Evolutionary conservation across 2,888 invertebrate species (phyloP), one percentile per base, ranked within the genome.

Genomic region (Trypoxylon attenuatum): DNA sequence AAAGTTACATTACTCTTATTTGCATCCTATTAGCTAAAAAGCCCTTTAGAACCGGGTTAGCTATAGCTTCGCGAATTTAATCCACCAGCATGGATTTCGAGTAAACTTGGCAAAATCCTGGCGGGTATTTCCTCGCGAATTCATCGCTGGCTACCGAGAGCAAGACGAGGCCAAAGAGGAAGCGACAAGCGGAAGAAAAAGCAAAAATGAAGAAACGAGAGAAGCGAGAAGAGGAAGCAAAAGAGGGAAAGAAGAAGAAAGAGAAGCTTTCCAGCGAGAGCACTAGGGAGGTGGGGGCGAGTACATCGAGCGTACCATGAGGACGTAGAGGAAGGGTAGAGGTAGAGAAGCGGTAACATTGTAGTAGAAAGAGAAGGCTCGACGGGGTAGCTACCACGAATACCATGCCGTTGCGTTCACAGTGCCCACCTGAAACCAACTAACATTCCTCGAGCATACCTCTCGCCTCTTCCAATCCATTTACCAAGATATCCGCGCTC

Each of bases 31-130:
- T n/a, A n/a, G n/a, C n/a, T n/a, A n/a, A n/a, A n/a, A n/a, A n/a
- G n/a, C n/a, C n/a, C n/a, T n/a, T n/a, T n/a, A n/a, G n/a, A n/a
- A n/a, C n/a, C n/a, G n/a, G n/a, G n/a, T n/a, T n/a, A n/a, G n/a
- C n/a, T n/a, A 50, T 56, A 49, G n/a, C 56, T 27, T 33, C 18
- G 5, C 1, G 5, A 4, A 69, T 69, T 69, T 66, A 67, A 66
- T 69, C 67, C 50, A 33, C 33, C 13, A 13, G 33, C 33, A 57
- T 53, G n/a, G n/a, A n/a, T n/a, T n/a, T n/a, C n/a, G n/a, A n/a
- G n/a, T n/a, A n/a, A n/a, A n/a, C n/a, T 57, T 67, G 63, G 70
- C 67, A 73, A 73, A 73, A 73, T 73, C 73, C 70, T 73, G 73
- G 73, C 70, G 73, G 73, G 73, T 73, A 71, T 73, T 73, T 73